Evolutionary conservation across 2,888 invertebrate species (phyloP), one percentile per base, ranked within the genome.

Genomic region (Heliconius ethilla): DNA sequence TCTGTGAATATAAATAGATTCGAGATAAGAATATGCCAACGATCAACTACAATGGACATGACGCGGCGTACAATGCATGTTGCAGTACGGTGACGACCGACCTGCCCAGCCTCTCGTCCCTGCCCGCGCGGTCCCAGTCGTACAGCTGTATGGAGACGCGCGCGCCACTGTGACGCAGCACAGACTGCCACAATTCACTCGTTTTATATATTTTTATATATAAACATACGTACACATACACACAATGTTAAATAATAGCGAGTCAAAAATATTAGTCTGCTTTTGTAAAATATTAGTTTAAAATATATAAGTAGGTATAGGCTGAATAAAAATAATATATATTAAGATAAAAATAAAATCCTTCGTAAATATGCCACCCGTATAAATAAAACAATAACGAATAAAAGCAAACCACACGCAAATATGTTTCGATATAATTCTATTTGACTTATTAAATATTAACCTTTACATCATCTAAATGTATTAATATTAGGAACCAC

Each of bases 21-120:
- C 55, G 55, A 45, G 9, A 59, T 22, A n/a, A 22, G 59, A n/a
- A 22, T 22, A 66, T 22, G 65, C 2, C 18, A 18, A 37, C 33
- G 33, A 66, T 22, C 67, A 37, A 69, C 40, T 69, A 69, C 7
- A 2, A 69, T 69, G 69, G 40, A 3, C 69, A 69, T 45, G 69
- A 15, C 69, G 25, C 69, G 37, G 22, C 67, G 75, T 59, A 51
- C 74, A n/a, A 70, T 75, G 40, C 63, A 29, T 11, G 51, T 51
- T 15, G 51, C 15, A 51, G 51, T 69, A 45, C n/a, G 72, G 67
- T 83, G 82, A 85, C 81, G 86, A 92, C 95, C 93, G 95, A 97
- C 98, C 98, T 98, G 96, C 99, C 99, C 87, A 99, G 96, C 87
- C 96, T 96, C 95, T 99, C 99, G 95, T 99, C 98, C 90, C 97